Percentiles rank a stretch among this genome's conserved stretches.
phyloP scores from a whole-genome alignment of 2,888 invertebrate genomes.

The Acronicta aceris region DNA sequence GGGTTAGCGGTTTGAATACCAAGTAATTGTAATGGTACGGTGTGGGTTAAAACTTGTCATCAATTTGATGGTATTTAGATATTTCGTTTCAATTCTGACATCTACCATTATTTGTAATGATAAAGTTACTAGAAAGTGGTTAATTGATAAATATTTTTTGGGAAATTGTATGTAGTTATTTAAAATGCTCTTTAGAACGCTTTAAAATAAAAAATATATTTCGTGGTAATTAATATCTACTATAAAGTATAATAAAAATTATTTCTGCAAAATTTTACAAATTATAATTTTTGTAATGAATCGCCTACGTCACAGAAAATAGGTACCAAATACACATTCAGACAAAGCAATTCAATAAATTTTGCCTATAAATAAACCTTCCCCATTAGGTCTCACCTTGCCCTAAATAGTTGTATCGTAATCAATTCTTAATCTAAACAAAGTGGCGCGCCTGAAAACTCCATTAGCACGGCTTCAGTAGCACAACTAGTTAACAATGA shows the following conservation, averaged over 20 bases:
- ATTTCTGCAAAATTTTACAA: background rate
- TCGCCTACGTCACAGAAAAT: background rate
- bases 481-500: slow-evolving; percentile 67
- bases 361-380: slow-evolving; percentile 14
- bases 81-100: slow-evolving; percentile 11
- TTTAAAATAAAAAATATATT: background rate
- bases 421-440: slow-evolving; percentile 52
- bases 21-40: slow-evolving; percentile 39
- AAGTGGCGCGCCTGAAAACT: slow-evolving; percentile 55
- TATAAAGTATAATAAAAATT: too few relatives aligned
- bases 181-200: background rate
- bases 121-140: background rate
- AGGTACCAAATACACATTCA: slow-evolving; percentile 4
- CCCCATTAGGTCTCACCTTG: slow-evolving; percentile 30
- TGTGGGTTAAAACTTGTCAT: slow-evolving; percentile 24
- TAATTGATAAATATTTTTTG: slow-evolving; percentile 7
- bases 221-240: too few relatives aligned
- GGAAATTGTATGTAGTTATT: background rate
- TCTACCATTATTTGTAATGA: background rate
- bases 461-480: slow-evolving; percentile 55
- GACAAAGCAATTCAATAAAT: slow-evolving; percentile 31
- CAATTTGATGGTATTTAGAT: slow-evolving; percentile 1
- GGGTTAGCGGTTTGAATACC: slow-evolving; percentile 49
- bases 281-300: background rate
- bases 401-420: slow-evolving; percentile 45